Percentiles rank a stretch among this genome's conserved stretches.
Evolutionary conservation across 2,113 vertebrate genomes (phyloP).

Genomic region (Prolemur simus): DNA sequence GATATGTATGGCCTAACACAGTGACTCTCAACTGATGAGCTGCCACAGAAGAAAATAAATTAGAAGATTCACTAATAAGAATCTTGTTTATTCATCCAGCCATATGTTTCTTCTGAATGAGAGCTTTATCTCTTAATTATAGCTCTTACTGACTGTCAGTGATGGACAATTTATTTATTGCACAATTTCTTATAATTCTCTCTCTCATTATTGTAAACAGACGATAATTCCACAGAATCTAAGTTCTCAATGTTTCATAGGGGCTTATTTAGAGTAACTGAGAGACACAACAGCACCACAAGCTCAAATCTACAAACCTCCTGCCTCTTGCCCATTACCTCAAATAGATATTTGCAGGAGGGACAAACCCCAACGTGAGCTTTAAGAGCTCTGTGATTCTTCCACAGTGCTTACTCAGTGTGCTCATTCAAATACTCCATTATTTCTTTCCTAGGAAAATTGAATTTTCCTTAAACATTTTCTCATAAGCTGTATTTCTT

Average conservation of each 20-base stretch:
- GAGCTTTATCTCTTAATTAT: not conserved
- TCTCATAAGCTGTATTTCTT: conserved; percentile 57
- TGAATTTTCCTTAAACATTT: conserved; percentile 37
- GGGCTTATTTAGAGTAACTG: not conserved
- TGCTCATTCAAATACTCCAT: conserved; percentile 2
- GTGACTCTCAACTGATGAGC: not conserved
- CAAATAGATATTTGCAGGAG: not conserved
- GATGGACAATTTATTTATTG: conserved; percentile 12
- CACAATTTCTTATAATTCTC: conserved; percentile 49
- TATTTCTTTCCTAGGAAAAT: conserved; percentile 58
- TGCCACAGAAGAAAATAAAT: not conserved
- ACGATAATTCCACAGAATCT: conserved; percentile 27
- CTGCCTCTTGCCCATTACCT: not conserved
- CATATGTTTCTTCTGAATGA: conserved; percentile 22
- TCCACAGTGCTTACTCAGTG: conserved; percentile 3
- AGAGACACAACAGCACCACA: not conserved
- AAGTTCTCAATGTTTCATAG: not conserved
- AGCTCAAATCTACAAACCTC: not conserved
- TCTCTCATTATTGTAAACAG: not conserved
- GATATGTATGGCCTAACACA: not conserved
- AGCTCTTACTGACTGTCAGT: not conserved
- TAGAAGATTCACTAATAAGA: not conserved
- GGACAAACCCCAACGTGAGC: not conserved
- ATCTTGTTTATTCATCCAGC: not conserved
- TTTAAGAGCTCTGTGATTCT: not conserved